Conservation (phyloP, 2,888 invertebrate species). For the Phalera bucephala region DNA sequence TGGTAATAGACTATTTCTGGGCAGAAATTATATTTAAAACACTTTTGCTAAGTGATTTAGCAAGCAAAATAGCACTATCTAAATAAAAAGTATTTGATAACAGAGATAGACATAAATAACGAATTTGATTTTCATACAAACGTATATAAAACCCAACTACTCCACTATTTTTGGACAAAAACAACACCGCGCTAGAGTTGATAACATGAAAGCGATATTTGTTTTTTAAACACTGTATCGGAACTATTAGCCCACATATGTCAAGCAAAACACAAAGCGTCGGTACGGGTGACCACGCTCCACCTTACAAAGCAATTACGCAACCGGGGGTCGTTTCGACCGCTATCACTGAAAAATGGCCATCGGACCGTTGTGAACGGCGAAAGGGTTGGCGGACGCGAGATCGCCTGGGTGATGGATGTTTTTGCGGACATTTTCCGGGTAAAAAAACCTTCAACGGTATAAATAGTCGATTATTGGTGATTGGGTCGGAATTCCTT, state of each 20-base stretch:
- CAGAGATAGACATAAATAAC: too few relatives aligned
- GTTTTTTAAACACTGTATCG: constrained; percentile 28
- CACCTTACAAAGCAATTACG: constrained; percentile 45
- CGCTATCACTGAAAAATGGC: constrained; percentile 39
- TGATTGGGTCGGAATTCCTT: constrained; percentile 10
- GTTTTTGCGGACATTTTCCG: constrained; percentile 27
- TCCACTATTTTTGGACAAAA: too few relatives aligned
- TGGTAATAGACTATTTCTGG: too few relatives aligned
- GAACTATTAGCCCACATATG: constrained; percentile 29
- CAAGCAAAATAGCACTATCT: too few relatives aligned
- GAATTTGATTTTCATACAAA: too few relatives aligned
- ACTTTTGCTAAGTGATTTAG: too few relatives aligned
- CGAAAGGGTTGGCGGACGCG: constrained; percentile 23
- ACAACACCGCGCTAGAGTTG: constrained; percentile 3
- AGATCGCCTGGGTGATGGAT: constrained; percentile 30
- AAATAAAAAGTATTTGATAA: too few relatives aligned
- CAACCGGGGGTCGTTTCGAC: constrained; percentile 38
- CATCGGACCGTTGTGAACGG: constrained; percentile 20
- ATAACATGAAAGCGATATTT: constrained; percentile 16
- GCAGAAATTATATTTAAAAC: too few relatives aligned
- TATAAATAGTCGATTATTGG: constrained; percentile 24
- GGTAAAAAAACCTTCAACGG: constrained; percentile 9
- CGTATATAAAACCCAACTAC: too few relatives aligned
- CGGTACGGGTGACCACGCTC: constrained; percentile 35
- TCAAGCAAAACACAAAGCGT: constrained; percentile 30